phyloP scores from a whole-genome alignment of 2,797 vertebrate genomes.

The Alauda arvensis region DNA sequence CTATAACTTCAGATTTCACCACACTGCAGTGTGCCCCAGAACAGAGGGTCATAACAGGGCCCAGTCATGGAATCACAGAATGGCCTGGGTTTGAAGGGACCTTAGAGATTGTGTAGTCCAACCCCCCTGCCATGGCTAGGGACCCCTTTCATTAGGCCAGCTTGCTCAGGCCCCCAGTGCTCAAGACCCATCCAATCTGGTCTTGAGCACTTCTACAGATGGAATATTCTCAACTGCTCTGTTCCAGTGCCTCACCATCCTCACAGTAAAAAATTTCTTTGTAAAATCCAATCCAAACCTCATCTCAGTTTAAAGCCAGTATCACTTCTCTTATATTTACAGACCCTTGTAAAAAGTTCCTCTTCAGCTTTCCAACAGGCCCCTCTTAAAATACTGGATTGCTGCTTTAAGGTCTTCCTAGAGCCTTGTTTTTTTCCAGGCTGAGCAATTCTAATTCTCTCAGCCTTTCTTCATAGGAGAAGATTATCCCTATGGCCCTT shows the following conservation, averaged over 20 bases:
- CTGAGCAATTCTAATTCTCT: not conserved
- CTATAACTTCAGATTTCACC: not conserved
- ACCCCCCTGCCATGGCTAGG: not conserved
- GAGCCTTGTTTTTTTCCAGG: not conserved
- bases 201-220: not conserved
- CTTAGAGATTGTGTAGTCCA: not conserved
- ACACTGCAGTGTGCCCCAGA: not conserved
- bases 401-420: not conserved
- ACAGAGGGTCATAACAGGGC: not conserved
- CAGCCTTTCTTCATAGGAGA: not conserved
- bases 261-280: not conserved
- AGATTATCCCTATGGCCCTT: not conserved
- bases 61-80: not conserved
- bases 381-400: not conserved
- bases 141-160: not conserved
- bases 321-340: not conserved
- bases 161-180: not conserved
- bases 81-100: not conserved
- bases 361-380: not conserved
- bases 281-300: not conserved
- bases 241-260: not conserved
- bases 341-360: not conserved
- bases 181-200: not conserved
- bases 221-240: not conserved
- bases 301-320: not conserved